Evolutionary conservation across 2,888 invertebrate genomes (phyloP).

Genomic region (Eupithecia abbreviata): DNA sequence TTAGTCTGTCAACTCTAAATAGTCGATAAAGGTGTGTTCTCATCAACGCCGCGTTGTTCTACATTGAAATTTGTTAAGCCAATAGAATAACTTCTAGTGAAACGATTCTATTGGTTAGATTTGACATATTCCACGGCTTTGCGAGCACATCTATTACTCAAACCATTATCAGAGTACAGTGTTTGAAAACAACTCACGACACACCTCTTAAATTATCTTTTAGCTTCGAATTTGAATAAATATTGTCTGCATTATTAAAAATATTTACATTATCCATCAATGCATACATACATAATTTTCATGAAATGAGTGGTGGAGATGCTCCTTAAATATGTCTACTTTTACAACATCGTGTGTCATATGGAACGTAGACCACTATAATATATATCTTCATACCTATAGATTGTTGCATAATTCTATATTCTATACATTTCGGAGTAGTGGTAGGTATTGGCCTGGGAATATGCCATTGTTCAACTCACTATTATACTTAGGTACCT

Average conservation of each 20-base stretch:
- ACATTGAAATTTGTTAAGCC: background rate
- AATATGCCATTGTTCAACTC: conserved; percentile 1
- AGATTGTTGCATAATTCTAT: background rate
- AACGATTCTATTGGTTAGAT: background rate
- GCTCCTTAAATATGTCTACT: too few relatives aligned
- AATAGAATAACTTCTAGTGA: background rate
- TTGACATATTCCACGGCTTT: too few relatives aligned
- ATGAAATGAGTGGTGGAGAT: background rate
- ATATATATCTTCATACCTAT: too few relatives aligned
- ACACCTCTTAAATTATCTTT: too few relatives aligned
- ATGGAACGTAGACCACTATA: too few relatives aligned
- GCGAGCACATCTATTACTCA: too few relatives aligned
- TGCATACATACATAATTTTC: too few relatives aligned
- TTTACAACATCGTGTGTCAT: background rate
- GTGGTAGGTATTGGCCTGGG: background rate
- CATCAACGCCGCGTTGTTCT: background rate
- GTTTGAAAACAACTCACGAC: too few relatives aligned
- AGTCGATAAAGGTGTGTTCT: background rate
- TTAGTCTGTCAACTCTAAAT: background rate
- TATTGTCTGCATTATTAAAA: too few relatives aligned
- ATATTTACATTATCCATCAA: too few relatives aligned
- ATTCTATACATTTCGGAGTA: background rate
- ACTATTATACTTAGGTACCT: background rate
- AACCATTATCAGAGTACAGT: background rate
- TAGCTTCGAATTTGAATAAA: too few relatives aligned